Base-by-base conservation (phyloP, 2,888 invertebrate species). In the Cyrtodaria siliqua region DNA sequence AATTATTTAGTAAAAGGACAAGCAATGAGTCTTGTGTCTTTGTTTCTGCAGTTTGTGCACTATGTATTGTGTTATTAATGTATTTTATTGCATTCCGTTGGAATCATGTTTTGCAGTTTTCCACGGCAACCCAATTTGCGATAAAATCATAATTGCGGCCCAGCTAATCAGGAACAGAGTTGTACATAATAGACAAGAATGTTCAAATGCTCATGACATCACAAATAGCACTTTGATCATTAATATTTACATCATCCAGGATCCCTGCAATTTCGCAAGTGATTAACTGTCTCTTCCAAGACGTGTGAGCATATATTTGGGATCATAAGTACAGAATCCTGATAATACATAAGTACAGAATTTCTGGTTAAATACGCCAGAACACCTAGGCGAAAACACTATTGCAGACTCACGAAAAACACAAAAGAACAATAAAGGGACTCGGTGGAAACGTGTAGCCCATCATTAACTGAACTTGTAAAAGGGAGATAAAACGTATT, bases 201-300 rank as follows among this genome's bases (percentile, higher is more conserved):
- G 2, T 53, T 27, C 24, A 53, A 64, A 64, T 64, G 64, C 44
- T 55, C 64, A 56, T 64, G 38, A 56, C 29, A 55, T 62, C 23
- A 24, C 18, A 56, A 27, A 44, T 44, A 64, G 55, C 42, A 55
- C 55, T 64, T 55, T 55, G 64, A 64, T 55, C 64, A 29, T 64
- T 55, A 64, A 64, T 55, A 64, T 63, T 26, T 55, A 55, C 47
- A 64, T 44, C 55, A 47, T 64, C 47, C 47, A 33, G 56, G 42
- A 42, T 56, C 29, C 20, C 9, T 52, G 47, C 55, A 64, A 64
- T 64, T 55, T 29, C 14, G 29, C 12, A 26, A 27, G 20, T 44
- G 55, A 64, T 64, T 64, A 64, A 29, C 64, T 64, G 44, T 64
- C 62, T 62, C 50, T 50, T 52, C 20, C 24, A 52, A 44, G n/a